Evolutionary conservation across 2,888 invertebrate species (phyloP).

Genomic region (Nysson spinosus): DNA sequence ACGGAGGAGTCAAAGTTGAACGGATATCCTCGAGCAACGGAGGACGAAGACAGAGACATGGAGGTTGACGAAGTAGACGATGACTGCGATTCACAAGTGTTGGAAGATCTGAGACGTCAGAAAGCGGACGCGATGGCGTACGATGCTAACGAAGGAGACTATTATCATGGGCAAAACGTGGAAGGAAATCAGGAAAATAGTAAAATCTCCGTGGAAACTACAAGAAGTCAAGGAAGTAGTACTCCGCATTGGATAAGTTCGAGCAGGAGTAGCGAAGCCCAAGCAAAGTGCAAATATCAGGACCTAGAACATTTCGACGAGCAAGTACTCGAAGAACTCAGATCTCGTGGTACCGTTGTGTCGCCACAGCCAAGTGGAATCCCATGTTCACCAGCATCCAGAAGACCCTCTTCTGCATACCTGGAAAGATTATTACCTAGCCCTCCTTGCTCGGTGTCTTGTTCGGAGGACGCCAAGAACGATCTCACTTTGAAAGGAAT

Average conservation of each 20-base stretch:
- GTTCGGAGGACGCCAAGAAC: constrained; percentile 85
- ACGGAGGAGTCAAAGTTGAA: constrained; percentile 34
- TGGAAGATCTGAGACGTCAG: constrained; percentile 57
- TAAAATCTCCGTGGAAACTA: constrained; percentile 30
- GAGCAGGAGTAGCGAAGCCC: constrained; percentile 64
- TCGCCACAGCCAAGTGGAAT: constrained; percentile 86
- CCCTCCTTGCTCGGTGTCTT: constrained; percentile 83
- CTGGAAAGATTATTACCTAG: constrained; percentile 84
- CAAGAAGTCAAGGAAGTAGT: constrained; percentile 43
- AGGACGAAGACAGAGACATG: constrained; percentile 45
- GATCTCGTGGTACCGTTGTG: constrained; percentile 79
- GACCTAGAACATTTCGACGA: constrained; percentile 78
- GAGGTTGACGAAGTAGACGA: constrained; percentile 59
- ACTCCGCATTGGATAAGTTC: constrained; percentile 40
- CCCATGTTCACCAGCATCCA: constrained; percentile 74
- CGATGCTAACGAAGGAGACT: constrained; percentile 37
- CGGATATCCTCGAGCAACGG: constrained; percentile 44
- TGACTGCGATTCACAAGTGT: constrained; percentile 66
- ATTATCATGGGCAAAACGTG: constrained; percentile 7
- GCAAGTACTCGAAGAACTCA: constrained; percentile 82
- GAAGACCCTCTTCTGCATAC: constrained; percentile 71
- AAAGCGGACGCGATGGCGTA: constrained; percentile 48
- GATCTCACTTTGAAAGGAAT: constrained; percentile 71
- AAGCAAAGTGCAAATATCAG: constrained; percentile 62
- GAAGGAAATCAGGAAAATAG: constrained; percentile 32